Evolutionary conservation across 2,888 invertebrate genomes (phyloP).

Genomic region (Pemphredon lugubris): DNA sequence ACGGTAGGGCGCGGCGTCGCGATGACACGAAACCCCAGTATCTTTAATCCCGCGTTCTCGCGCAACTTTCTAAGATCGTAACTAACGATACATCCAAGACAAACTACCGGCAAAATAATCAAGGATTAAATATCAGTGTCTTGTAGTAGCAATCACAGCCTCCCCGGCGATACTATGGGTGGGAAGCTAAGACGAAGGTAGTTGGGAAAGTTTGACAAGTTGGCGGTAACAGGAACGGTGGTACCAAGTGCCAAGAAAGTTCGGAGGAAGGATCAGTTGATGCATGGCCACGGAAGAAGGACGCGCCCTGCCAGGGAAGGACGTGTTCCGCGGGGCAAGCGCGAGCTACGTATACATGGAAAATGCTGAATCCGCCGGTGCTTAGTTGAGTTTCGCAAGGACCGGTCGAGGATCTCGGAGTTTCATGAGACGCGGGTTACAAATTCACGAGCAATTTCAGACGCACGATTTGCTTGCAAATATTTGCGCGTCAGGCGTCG

Average conservation of each 20-base stretch:
- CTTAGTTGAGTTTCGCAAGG: conserved; percentile 52
- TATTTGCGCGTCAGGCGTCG: conserved; percentile 19
- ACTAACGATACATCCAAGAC: not conserved
- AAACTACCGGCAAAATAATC: conserved; percentile 43
- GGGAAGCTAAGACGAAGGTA: conserved; percentile 46
- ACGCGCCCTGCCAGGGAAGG: conserved; percentile 50
- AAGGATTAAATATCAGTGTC: conserved; percentile 61
- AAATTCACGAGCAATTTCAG: conserved; percentile 44
- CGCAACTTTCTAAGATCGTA: not conserved
- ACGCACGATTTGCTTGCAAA: conserved; percentile 53
- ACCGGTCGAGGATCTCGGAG: conserved; percentile 20
- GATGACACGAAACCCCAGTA: too few species aligned
- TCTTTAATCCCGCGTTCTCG: not conserved
- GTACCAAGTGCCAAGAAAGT: conserved; percentile 66
- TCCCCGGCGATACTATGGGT: conserved; percentile 23
- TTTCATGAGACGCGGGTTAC: conserved; percentile 44
- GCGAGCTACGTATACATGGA: conserved; percentile 53
- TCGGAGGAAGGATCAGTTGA: conserved; percentile 61
- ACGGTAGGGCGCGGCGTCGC: too few species aligned
- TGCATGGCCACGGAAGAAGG: conserved; percentile 63
- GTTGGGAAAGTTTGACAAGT: conserved; percentile 65
- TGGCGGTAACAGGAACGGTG: conserved; percentile 62
- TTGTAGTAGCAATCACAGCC: conserved; percentile 52
- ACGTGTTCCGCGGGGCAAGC: conserved; percentile 55
- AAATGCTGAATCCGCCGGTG: conserved; percentile 58